phyloP scores from a whole-genome alignment of 2,797 vertebrate genomes.

The Vespertilio murinus region DNA sequence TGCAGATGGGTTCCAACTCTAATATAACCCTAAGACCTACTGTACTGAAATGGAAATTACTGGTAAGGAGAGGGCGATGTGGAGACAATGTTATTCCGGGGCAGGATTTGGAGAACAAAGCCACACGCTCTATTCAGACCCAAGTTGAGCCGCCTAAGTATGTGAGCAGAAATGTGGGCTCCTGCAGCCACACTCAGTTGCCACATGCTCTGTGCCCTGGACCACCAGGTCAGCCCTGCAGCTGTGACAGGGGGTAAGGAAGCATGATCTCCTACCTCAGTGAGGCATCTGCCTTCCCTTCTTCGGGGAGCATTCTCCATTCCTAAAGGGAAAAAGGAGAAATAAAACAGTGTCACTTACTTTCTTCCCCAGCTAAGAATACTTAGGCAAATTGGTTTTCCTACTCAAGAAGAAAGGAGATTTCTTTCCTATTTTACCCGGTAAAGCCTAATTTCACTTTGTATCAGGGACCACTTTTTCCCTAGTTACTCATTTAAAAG shows the following conservation, averaged over 20 bases:
- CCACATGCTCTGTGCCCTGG: background rate
- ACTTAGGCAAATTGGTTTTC: background rate
- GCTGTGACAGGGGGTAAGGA: background rate
- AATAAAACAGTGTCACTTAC: background rate
- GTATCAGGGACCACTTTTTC: background rate
- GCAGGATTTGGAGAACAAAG: background rate
- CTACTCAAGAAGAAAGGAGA: background rate
- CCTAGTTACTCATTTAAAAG: background rate
- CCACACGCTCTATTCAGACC: background rate
- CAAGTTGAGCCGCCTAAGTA: background rate
- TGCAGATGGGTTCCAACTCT: too few relatives aligned
- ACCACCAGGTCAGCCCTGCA: background rate
- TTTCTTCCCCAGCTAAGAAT: background rate
- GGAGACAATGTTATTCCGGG: background rate
- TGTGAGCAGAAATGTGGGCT: background rate
- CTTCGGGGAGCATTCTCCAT: background rate
- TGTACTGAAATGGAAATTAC: background rate
- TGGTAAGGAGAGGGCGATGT: background rate
- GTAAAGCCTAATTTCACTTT: background rate
- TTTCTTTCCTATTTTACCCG: background rate
- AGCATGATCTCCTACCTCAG: background rate
- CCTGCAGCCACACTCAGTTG: background rate
- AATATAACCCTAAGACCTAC: too few relatives aligned
- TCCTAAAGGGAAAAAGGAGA: background rate
- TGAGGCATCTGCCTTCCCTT: background rate